phyloP scores from a whole-genome alignment of 1,140 invertebrate genomes.

The Trichoplusia ni region DNA sequence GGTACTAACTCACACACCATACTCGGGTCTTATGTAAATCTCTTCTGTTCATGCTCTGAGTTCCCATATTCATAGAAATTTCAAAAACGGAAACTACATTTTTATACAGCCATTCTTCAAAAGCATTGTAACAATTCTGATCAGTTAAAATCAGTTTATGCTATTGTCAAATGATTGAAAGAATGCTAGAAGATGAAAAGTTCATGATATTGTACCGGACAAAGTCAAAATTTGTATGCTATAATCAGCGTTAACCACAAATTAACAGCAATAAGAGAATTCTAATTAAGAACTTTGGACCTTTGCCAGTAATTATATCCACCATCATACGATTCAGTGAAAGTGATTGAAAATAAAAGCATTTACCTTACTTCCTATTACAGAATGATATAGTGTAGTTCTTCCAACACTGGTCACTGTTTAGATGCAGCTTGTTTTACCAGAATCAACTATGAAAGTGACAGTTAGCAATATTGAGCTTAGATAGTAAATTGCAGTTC shows the following conservation, averaged over 20 bases:
- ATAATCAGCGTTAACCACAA: neutral
- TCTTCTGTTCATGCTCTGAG: too few relatives aligned
- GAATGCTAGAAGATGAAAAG: neutral
- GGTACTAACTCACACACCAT: too few relatives aligned
- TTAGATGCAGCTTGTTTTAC: neutral
- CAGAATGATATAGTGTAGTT: constrained; percentile 12
- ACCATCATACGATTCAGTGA: constrained; percentile 30
- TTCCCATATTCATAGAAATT: too few relatives aligned
- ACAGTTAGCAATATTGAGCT: constrained; percentile 13
- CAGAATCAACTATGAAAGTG: constrained; percentile 8
- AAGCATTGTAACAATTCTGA: too few relatives aligned
- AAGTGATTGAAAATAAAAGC: constrained; percentile 37
- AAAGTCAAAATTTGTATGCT: neutral
- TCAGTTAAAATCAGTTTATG: too few relatives aligned
- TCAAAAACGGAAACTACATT: too few relatives aligned
- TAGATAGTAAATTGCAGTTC: constrained; percentile 20
- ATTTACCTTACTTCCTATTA: constrained; percentile 39
- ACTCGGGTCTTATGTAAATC: too few relatives aligned
- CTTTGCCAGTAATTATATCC: constrained; percentile 47
- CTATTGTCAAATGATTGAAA: too few relatives aligned
- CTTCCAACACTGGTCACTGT: neutral
- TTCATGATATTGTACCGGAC: neutral
- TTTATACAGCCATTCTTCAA: too few relatives aligned
- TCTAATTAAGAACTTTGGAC: constrained; percentile 54
- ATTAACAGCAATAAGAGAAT: constrained; percentile 23